Base-by-base conservation (phyloP, 2,888 invertebrate genomes). In the Achlya flavicornis region DNA sequence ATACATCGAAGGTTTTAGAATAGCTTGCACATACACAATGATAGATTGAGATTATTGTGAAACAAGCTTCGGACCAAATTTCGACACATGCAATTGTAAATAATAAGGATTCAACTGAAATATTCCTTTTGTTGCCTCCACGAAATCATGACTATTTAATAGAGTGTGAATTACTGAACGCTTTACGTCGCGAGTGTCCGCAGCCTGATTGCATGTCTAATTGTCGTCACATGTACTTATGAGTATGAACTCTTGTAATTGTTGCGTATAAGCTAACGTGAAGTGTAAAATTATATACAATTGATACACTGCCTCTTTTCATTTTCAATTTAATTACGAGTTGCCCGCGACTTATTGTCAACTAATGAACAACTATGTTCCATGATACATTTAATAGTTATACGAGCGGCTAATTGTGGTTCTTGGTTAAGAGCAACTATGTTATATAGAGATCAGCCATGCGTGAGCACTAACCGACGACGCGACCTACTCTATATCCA, bases 241-340 rank as follows among this genome's bases (percentile, higher is more conserved):
- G 53, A 53, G 19, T 53, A 53, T 19, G 53, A 53, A 53, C 53
- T 53, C 43, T n/a, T 10, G 41, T 60, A 60, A 60, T 60, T 26
- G 41, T 41, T 41, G 41, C 43, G 11, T 41, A 57, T 53, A 63
- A 61, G 53, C 57, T 62, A 48, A 61, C 57, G 46, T 64, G 61
- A 53, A 62, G 61, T 70, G 64, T 70, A 64, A 69, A 69, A 76
- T 75, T 72, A 75, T 68, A 69, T 66, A 75, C 77, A 77, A 76
- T 79, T 75, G 72, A 75, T 78, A 77, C 74, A 76, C 75, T 67
- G 74, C 70, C 74, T 74, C 73, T 74, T 77, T 80, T 75, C 74
- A 73, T 70, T 72, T 66, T 69, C 68, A 59, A 66, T 64, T 63
- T 70, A 69, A 67, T 69, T 73, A 68, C 72, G 67, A 65, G 61